Evolutionary conservation across 2,797 vertebrate genomes (phyloP).

Genomic region (Anisognathus igniventris): DNA sequence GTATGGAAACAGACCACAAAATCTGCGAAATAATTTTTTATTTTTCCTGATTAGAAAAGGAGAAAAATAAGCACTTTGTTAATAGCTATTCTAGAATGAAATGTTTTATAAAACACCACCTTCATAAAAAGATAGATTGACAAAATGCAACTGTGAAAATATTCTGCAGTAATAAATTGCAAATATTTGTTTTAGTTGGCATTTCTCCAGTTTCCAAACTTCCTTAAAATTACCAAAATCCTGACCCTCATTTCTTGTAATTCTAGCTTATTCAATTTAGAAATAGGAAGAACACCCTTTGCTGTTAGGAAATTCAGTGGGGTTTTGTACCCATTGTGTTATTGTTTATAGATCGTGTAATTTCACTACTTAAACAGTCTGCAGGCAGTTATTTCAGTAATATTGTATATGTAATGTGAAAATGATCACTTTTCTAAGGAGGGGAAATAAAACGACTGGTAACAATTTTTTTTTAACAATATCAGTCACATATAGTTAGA

Average conservation of each 20-base stretch:
- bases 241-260: not conserved
- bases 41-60: not conserved
- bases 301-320: not conserved
- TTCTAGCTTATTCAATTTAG: not conserved
- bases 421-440: not conserved
- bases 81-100: not conserved
- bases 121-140: not conserved
- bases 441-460: not conserved
- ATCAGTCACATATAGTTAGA: not conserved
- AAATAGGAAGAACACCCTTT: not conserved
- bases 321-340: not conserved
- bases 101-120: not conserved
- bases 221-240: not conserved
- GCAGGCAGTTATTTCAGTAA: not conserved
- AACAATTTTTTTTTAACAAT: accelerated
- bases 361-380: not conserved
- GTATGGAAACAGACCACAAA: not conserved
- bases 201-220: not conserved
- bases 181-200: not conserved
- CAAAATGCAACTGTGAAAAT: not conserved
- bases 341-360: not conserved
- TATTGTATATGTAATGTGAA: not conserved
- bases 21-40: not conserved
- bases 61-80: not conserved
- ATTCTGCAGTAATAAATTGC: not conserved